Evolutionary conservation across 2,113 vertebrate genomes (phyloP), one percentile per base, ranked within the genome.

Genomic region (Sphyrna mokarran): DNA sequence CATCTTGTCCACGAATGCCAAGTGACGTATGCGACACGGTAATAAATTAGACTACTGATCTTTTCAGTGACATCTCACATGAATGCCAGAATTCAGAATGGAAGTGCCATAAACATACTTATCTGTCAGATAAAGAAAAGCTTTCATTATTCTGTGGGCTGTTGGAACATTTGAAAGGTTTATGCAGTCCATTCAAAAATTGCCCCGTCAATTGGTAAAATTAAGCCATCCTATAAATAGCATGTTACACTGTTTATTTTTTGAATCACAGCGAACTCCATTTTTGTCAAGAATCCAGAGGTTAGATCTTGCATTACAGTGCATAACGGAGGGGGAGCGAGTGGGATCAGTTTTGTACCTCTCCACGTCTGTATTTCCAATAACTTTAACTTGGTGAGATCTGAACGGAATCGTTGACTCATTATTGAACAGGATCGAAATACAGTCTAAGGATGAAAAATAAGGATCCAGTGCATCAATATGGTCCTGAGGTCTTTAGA

Each of bases 61-160:
- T 93, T 93, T 93, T 68, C 20, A 93, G 10, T 37, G n/a, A 93
- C 61, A 37, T 93, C 66, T 93, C 89, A 93, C 89, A 93, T 93
- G 89, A 93, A 93, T 68, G n/a, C 33, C 37, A 18, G 2, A 1
- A 93, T 68, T 66, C 8, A 6, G 89, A 93, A 37, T 63, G 14
- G 1, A 66, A 93, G 61, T 93, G 61, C 61, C 89, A 66, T n/a
- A 22, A 23, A 8, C 89, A 13, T 0, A 37, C 61, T 37, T 9
- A 93, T 93, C 16, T 40, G 33, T 20, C 89, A 22, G 18, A 68
- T 90, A 20, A 83, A 83, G 1, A 93, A 87, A 66, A 37, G 33
- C 58, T 93, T 3, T 14, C 61, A 37, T 93, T 93, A 33, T 22
- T 8, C 61, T 40, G 6, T n/a, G 33, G n/a, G 89, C 63, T 37